Base-by-base conservation (phyloP, 2,113 vertebrate species). In the Eulacestoma nigropectus region DNA sequence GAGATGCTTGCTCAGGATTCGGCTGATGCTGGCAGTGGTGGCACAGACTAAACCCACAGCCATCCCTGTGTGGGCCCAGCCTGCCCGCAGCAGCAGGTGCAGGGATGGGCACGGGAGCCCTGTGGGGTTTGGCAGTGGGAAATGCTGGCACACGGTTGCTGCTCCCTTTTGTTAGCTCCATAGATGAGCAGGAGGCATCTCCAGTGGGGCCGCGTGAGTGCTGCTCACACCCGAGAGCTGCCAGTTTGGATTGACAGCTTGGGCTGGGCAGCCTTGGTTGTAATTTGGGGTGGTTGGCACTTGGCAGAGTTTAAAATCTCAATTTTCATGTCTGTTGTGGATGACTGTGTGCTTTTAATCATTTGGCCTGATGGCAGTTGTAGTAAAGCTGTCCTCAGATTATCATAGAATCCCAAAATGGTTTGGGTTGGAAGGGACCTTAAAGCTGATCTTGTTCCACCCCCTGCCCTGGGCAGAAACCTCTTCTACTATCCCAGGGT, bases 161-260 rank as follows among this genome's bases (percentile, higher is more conserved):
- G 63, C 80, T 93, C 44, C 53, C 72, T 50, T 70, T 59, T 2
- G 8, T 80, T 76, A 4, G 65, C 77, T 41, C 59, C n/a, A 33
- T 44, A 88, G 37, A 16, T 42, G 65, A 82, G 70, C 90, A 82
- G 63, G 30, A 87, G 80, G 76, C 39, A 70, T 84, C 69, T 89
- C 63, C 57, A 21, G 56, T 1, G 7, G 69, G 64, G 78, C 50
- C 9, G 56, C 18, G 14, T 0, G 3, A 23, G 42, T 14, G 60
- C 73, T 41, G 75, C 91, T 85, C 35, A 5, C 6, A 1, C 47
- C 60, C 3, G 0, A 55, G 35, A 30, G 6, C 32, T 2, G 76
- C 80, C 2, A 5, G 57, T 25, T 26, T 70, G 69, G 33, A 8
- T 32, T 60, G 70, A 22, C 52, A 25, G 16, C 0, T 0, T 32